Percentiles rank a stretch among this genome's conserved stretches.
Conservation (phyloP, 2,888 invertebrate genomes). For the Tortricodes alternella region DNA sequence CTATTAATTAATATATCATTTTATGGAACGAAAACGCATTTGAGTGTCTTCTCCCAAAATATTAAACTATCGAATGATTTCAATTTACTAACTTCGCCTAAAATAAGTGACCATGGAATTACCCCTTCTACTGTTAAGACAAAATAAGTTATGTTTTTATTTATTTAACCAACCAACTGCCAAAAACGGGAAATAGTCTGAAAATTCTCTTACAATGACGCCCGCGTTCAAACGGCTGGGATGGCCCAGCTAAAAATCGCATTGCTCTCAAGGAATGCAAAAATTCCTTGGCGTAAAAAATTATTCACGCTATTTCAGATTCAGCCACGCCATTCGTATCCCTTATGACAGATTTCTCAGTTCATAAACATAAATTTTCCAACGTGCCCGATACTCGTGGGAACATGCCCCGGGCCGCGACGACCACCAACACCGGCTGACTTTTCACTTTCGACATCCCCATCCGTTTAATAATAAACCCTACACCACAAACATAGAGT, state of each 20-base stretch:
- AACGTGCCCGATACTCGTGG: constrained; percentile 75
- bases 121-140: no score
- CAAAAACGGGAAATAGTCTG: no score
- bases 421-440: constrained; percentile 77
- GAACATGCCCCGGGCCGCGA: constrained; percentile 66
- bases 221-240: no score
- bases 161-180: no score
- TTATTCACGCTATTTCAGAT: constrained; percentile 78
- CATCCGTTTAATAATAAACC: constrained; percentile 45
- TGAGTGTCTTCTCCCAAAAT: no score
- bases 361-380: constrained; percentile 82
- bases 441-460: constrained; percentile 74
- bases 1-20: no score
- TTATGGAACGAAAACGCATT: no score
- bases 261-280: constrained; percentile 36
- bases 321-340: constrained; percentile 71
- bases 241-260: constrained; percentile 5
- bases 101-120: no score
- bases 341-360: constrained; percentile 81
- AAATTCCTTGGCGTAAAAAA: constrained; percentile 63
- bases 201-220: no score
- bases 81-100: no score
- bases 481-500: constrained; percentile 37
- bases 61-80: no score
- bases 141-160: no score